Percentiles rank a stretch among this genome's conserved stretches.
Conservation (phyloP, 2,113 vertebrate species). For the Prietella phreatophila region DNA sequence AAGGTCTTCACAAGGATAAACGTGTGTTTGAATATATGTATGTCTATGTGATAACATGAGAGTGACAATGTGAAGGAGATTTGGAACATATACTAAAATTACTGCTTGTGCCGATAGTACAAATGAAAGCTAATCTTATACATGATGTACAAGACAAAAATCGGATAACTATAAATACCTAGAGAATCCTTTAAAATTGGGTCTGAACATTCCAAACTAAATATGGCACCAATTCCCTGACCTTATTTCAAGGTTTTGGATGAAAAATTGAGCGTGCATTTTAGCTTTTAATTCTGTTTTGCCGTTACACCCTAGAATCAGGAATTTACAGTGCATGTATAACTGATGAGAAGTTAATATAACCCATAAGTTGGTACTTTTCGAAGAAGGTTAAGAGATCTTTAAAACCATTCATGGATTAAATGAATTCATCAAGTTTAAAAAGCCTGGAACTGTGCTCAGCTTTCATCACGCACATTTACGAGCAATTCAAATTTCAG, state of each 20-base stretch:
- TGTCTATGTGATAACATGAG: no score
- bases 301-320: neutral
- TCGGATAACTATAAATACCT: neutral
- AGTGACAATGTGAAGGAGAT: no score
- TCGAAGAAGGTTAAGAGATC: neutral
- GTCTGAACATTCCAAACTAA: neutral
- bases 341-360: slow-evolving; percentile 5
- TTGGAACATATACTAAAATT: no score
- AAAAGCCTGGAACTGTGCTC: neutral
- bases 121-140: no score
- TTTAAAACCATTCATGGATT: neutral
- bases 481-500: slow-evolving; percentile 5
- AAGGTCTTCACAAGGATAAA: no score
- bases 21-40: no score
- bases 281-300: neutral
- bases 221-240: neutral
- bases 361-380: neutral
- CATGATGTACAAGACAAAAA: neutral
- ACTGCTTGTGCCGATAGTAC: no score
- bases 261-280: neutral
- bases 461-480: neutral
- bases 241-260: neutral
- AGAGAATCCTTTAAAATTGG: neutral
- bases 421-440: slow-evolving; percentile 19
- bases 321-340: neutral